Conservation (phyloP, 2,888 invertebrate genomes). For the Andrena minutula region DNA sequence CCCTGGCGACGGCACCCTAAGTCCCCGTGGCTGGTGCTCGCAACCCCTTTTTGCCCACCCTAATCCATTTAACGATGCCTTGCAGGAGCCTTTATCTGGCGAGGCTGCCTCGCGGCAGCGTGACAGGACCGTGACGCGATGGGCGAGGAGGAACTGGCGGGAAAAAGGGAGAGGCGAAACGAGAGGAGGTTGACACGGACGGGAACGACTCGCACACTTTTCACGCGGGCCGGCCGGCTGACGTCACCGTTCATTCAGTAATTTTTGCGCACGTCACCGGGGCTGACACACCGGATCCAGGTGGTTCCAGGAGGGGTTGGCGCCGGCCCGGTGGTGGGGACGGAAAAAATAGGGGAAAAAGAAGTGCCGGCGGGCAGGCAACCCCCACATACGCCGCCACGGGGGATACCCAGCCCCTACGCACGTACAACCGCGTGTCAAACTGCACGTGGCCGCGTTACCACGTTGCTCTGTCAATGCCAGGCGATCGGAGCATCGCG, state of each 20-base stretch:
- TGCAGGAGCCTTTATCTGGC: conserved; percentile 70
- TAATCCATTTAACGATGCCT: conserved; percentile 76
- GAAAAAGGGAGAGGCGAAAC: conserved; percentile 31
- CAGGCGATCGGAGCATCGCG: conserved; percentile 8
- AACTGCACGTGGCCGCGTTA: conserved; percentile 83
- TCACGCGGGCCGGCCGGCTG: conserved; percentile 75
- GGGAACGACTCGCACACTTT: conserved; percentile 74
- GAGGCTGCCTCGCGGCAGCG: conserved; percentile 14
- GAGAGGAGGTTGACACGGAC: conserved; percentile 68
- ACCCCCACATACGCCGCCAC: conserved; percentile 68
- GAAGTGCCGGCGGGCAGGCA: conserved; percentile 75
- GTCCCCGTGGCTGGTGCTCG: conserved; percentile 54
- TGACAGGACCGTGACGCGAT: conserved; percentile 24
- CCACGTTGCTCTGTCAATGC: conserved; percentile 78
- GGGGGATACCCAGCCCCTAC: conserved; percentile 77
- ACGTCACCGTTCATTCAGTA: conserved; percentile 85
- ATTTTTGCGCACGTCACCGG: conserved; percentile 84
- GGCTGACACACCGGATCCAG: conserved; percentile 76
- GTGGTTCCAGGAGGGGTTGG: conserved; percentile 77
- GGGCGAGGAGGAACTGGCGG: conserved; percentile 37
- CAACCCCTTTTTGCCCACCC: conserved; percentile 47
- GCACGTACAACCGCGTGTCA: conserved; percentile 84
- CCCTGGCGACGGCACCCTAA: conserved; percentile 36
- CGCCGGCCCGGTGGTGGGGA: conserved; percentile 77
- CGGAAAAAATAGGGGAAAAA: conserved; percentile 84